Conservation (phyloP, 2,113 vertebrate species). For the Lipophrys pholis region DNA sequence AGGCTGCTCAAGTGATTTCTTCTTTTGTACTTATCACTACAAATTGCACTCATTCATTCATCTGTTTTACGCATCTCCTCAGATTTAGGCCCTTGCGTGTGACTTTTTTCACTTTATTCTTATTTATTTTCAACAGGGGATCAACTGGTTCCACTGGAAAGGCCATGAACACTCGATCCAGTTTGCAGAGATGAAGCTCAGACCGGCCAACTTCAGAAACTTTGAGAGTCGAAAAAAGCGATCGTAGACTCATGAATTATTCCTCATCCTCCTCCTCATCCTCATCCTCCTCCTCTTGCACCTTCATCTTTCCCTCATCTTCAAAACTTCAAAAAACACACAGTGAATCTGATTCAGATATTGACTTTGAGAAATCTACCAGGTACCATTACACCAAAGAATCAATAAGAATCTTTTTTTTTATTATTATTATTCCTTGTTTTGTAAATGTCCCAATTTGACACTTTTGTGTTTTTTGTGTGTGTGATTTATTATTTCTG, state of each 20-base stretch:
- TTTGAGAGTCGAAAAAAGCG: conserved; percentile 91
- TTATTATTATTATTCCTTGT: background rate
- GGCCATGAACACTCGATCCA: conserved; percentile 94
- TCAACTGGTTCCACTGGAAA: conserved; percentile 99
- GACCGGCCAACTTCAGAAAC: conserved; percentile 91
- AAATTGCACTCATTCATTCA: no score
- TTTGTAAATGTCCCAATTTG: conserved; percentile 1
- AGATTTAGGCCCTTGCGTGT: no score
- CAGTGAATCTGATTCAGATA: conserved; percentile 18
- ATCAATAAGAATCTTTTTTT: background rate
- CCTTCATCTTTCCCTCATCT: conserved; percentile 7
- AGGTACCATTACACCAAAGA: conserved; percentile 35
- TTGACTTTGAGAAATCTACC: conserved; percentile 17
- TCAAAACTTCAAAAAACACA: conserved; percentile 20
- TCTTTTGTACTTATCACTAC: no score
- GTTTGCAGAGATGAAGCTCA: conserved; percentile 97
- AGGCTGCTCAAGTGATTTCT: no score
- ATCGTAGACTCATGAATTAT: conserved; percentile 78
- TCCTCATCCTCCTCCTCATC: background rate
- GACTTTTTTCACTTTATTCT: background rate
- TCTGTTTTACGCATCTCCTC: no score
- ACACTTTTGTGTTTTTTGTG: conserved; percentile 1
- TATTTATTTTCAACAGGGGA: conserved; percentile 82
- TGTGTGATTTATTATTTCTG: conserved; percentile 34
- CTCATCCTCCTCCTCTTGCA: background rate